phyloP scores from a whole-genome alignment of 2,888 invertebrate species.

The Lasioglossum calceatum region DNA sequence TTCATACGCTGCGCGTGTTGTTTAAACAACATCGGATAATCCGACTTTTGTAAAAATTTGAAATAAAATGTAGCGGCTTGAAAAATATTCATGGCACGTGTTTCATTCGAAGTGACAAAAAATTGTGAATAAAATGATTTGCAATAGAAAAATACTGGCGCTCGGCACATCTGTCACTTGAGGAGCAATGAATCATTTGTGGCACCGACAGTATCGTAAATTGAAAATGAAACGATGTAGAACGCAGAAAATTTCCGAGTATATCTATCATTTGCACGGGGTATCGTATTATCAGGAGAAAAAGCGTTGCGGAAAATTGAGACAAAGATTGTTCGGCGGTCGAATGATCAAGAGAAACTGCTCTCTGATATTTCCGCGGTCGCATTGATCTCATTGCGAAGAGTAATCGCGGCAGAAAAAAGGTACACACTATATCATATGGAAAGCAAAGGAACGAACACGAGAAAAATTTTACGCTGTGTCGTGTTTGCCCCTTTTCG shows the following conservation, averaged over 20 bases:
- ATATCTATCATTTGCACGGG: not conserved
- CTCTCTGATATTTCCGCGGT: not conserved
- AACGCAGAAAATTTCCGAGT: not conserved
- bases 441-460: slow-evolving; percentile 17
- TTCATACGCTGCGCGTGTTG: not conserved
- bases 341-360: not conserved
- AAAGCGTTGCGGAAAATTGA: not conserved
- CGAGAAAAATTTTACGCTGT: slow-evolving; percentile 27
- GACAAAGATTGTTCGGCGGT: not conserved
- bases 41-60: not conserved
- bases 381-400: slow-evolving; percentile 7
- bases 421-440: not conserved
- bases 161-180: not conserved
- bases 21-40: not conserved
- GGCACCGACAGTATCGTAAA: too few species aligned
- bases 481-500: not conserved
- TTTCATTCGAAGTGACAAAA: not conserved
- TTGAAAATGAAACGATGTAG: not conserved
- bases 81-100: not conserved
- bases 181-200: too few species aligned
- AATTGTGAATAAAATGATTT: not conserved
- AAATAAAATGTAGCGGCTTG: not conserved
- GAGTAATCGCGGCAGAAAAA: not conserved
- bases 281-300: not conserved
- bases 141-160: not conserved